Conservation (phyloP, 2,888 invertebrate genomes). For the Lomographa bimaculata region DNA sequence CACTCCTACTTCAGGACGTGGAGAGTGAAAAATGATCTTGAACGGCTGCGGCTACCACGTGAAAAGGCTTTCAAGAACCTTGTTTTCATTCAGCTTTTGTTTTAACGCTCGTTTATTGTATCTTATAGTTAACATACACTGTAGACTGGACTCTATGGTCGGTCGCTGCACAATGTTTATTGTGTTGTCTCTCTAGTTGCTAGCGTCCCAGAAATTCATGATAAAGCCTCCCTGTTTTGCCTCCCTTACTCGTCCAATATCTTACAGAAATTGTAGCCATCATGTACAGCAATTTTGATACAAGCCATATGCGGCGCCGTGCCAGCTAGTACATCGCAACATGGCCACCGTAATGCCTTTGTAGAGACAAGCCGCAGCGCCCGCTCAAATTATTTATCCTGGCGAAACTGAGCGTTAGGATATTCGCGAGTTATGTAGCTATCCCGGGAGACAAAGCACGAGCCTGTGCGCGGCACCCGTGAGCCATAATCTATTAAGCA, state of each 20-base stretch:
- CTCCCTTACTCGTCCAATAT: slow-evolving; percentile 23
- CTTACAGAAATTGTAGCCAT: slow-evolving; percentile 31
- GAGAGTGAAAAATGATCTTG: slow-evolving; percentile 60
- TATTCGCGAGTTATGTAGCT: slow-evolving; percentile 38
- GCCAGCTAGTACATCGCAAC: slow-evolving; percentile 25
- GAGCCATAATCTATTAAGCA: slow-evolving; percentile 68
- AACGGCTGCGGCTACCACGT: slow-evolving; percentile 16
- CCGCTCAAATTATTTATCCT: slow-evolving; percentile 50
- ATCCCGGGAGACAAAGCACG: slow-evolving; percentile 51
- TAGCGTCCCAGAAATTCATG: slow-evolving; percentile 2
- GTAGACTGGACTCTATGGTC: slow-evolving; percentile 1
- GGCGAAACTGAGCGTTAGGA: slow-evolving; percentile 37
- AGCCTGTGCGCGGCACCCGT: slow-evolving; percentile 38
- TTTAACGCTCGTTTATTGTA: no score
- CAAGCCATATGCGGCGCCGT: slow-evolving; percentile 19
- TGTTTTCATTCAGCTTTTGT: slow-evolving; percentile 19
- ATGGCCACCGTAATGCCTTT: slow-evolving; percentile 36
- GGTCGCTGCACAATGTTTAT: no score
- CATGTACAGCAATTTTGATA: slow-evolving; percentile 31
- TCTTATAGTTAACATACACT: no score
- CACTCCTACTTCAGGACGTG: slow-evolving; percentile 42
- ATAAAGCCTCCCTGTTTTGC: slow-evolving; percentile 11
- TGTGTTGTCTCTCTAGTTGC: no score
- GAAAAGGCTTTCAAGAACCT: slow-evolving; percentile 24
- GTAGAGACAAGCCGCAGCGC: slow-evolving; percentile 38